These are phyloP conservation scores for Zygothrica quintamaculata DNA, from an alignment of 2,888 invertebrate genomes.

Conservation along the genomic window DNA sequence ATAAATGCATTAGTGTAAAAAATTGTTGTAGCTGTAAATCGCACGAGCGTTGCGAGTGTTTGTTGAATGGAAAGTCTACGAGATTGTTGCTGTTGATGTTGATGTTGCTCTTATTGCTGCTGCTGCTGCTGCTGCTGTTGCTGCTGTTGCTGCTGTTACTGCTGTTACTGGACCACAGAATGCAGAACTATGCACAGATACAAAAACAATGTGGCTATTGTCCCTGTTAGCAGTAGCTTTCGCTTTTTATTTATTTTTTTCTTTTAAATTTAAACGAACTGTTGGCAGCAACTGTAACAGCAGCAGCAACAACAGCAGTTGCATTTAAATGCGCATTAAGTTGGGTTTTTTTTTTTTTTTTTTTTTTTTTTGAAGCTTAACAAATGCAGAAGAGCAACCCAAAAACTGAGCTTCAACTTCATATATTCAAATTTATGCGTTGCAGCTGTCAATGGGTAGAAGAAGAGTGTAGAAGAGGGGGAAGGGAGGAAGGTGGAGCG, in stretches of 20 bases:
- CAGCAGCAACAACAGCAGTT: constrained; percentile 14
- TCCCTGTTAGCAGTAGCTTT: constrained; percentile 41
- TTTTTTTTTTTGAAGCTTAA: constrained; percentile 37
- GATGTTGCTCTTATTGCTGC: constrained; percentile 11
- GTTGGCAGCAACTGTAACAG: constrained; percentile 7
- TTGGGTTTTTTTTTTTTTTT: too few relatives aligned
- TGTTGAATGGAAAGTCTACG: constrained; percentile 49
- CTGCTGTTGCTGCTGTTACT: constrained; percentile 24
- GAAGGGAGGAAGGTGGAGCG: too few relatives aligned
- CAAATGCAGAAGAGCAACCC: constrained; percentile 24
- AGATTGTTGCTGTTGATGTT: constrained; percentile 20
- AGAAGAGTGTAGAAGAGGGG: too few relatives aligned
- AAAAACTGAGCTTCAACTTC: constrained; percentile 17
- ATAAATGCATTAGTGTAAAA: constrained; percentile 58
- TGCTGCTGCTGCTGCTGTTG: constrained; percentile 19
- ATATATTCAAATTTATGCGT: constrained; percentile 67
- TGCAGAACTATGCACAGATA: constrained; percentile 34
- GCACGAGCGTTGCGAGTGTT: constrained; percentile 53
- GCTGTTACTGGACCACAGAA: constrained; percentile 14
- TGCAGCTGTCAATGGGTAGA: constrained; percentile 22
- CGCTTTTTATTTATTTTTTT: constrained; percentile 40
- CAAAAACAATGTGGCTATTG: constrained; percentile 14
- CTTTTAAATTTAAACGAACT: constrained; percentile 17
- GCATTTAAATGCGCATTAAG: constrained; percentile 69
- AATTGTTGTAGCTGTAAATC: constrained; percentile 33